These are phyloP conservation scores for Acanthochromis polyacanthus DNA, from an alignment of 2,113 vertebrate genomes.

Conservation along the genomic window DNA sequence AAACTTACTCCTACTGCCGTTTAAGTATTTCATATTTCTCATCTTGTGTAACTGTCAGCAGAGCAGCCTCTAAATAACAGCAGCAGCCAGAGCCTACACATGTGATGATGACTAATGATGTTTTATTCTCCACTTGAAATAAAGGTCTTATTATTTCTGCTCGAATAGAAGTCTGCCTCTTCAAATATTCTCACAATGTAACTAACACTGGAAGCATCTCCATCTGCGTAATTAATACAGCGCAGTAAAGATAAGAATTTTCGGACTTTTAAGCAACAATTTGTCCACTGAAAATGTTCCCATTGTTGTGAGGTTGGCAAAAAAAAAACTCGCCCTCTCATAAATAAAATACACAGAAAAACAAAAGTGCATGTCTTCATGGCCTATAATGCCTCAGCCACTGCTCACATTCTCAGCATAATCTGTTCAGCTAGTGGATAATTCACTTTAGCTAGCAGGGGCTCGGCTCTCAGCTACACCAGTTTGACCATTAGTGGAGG, in stretches of 20 bases:
- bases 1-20: slow-evolving; percentile 39
- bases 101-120: slow-evolving; percentile 71
- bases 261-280: too few relatives aligned
- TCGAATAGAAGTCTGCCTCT: slow-evolving; percentile 52
- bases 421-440: slow-evolving; percentile 9
- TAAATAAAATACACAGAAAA: not conserved
- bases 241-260: too few relatives aligned
- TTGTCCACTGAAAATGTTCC: too few relatives aligned
- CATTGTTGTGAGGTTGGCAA: too few relatives aligned
- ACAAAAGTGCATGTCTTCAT: slow-evolving; percentile 1
- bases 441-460: slow-evolving; percentile 36
- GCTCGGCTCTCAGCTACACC: not conserved
- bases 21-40: slow-evolving; percentile 47
- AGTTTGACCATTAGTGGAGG: slow-evolving; percentile 2
- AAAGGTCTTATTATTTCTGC: slow-evolving; percentile 77
- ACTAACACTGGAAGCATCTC: too few relatives aligned
- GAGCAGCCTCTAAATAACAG: slow-evolving; percentile 52
- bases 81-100: slow-evolving; percentile 55
- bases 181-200: not conserved
- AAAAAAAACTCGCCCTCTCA: too few relatives aligned
- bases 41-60: slow-evolving; percentile 46
- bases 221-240: too few relatives aligned
- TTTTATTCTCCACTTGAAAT: slow-evolving; percentile 80
- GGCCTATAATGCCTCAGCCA: slow-evolving; percentile 21
- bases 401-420: slow-evolving; percentile 26